phyloP scores from a whole-genome alignment of 2,113 vertebrate genomes.

The Rallus limicola region DNA sequence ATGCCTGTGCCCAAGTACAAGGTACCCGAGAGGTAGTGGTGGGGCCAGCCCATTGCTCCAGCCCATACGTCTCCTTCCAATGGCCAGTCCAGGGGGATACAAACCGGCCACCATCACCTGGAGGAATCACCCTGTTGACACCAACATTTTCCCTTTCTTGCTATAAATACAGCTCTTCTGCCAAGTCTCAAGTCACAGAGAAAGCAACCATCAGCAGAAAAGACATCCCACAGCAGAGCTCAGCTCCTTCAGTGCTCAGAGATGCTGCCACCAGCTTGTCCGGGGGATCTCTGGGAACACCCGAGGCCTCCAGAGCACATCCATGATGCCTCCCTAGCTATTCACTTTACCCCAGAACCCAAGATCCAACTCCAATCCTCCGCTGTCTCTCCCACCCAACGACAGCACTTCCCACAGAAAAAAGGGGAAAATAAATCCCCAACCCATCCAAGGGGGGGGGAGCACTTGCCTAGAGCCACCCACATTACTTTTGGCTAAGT shows the following conservation, averaged over 20 bases:
- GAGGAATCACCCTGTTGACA: not conserved
- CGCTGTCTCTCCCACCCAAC: not conserved
- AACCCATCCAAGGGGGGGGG: not conserved
- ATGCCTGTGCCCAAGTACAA: not conserved
- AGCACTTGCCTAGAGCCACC: not conserved
- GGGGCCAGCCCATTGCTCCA: rapidly evolving
- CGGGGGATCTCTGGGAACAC: not conserved
- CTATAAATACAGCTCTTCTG: not conserved
- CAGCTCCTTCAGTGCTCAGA: not conserved
- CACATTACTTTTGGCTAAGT: too few species aligned
- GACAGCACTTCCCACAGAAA: not conserved
- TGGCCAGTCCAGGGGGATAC: rapidly evolving
- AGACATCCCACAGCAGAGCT: not conserved
- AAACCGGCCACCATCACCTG: not conserved
- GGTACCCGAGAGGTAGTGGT: rapidly evolving
- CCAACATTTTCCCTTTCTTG: not conserved
- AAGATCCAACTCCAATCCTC: not conserved
- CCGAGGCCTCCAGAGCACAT: not conserved
- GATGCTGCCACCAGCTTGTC: not conserved
- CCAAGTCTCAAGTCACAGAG: not conserved
- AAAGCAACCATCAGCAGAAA: not conserved
- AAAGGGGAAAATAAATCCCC: too few species aligned
- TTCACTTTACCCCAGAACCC: not conserved
- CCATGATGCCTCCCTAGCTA: not conserved
- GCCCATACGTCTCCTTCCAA: rapidly evolving